Percentiles rank a stretch among this genome's conserved stretches.
Evolutionary conservation across 2,113 vertebrate species (phyloP).

Genomic region (Casuarius casuarius): DNA sequence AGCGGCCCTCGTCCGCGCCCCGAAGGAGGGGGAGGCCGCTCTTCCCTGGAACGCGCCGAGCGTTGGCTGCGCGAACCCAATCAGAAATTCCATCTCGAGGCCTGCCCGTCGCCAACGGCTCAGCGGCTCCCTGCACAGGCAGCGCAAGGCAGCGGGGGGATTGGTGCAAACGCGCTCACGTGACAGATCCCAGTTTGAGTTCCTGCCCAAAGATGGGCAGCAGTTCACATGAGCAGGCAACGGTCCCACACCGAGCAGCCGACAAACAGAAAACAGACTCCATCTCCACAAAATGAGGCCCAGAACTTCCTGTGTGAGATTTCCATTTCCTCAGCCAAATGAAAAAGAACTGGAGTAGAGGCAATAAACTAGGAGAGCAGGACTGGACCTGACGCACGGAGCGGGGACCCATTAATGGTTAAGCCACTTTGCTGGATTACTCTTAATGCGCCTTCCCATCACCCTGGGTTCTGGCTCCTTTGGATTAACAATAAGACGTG

Average conservation of each 20-base stretch:
- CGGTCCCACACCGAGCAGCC: constrained; percentile 72
- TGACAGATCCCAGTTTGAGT: constrained; percentile 68
- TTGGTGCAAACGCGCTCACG: constrained; percentile 37
- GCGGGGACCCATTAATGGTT: constrained; percentile 70
- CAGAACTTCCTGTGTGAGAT: constrained; percentile 82
- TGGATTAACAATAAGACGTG: constrained; percentile 70
- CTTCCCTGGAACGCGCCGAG: neutral
- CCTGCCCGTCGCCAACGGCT: constrained; percentile 54
- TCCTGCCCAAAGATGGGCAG: constrained; percentile 82
- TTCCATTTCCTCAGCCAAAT: constrained; percentile 81
- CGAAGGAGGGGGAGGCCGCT: neutral
- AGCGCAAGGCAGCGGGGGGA: constrained; percentile 42
- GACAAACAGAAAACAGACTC: constrained; percentile 82
- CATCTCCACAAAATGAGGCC: constrained; percentile 80
- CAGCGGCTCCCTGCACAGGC: constrained; percentile 35
- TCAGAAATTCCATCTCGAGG: constrained; percentile 65
- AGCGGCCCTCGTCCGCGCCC: neutral
- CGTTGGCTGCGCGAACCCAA: constrained; percentile 26
- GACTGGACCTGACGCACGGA: constrained; percentile 67
- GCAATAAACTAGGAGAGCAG: constrained; percentile 56
- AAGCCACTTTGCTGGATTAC: constrained; percentile 73
- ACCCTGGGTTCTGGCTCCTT: constrained; percentile 66
- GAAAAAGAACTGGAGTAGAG: constrained; percentile 73
- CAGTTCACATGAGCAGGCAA: constrained; percentile 72
- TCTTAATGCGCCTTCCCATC: constrained; percentile 67